Evolutionary conservation across 1,140 invertebrate genomes (phyloP), one percentile per base, ranked within the genome.

Genomic region (Ostrea edulis): DNA sequence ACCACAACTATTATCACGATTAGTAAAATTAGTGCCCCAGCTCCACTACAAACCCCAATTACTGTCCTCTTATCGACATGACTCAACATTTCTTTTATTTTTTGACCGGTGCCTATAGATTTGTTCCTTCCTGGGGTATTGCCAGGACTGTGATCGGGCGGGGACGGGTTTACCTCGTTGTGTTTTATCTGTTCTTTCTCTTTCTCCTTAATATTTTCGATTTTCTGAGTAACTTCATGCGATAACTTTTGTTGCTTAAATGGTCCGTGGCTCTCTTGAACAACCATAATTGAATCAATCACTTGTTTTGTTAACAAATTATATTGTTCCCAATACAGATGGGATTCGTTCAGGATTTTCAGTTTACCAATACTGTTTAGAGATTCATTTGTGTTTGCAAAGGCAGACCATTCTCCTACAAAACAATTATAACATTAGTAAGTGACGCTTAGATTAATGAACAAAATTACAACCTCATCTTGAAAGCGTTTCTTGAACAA

Each of bases 291-390:
- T 12, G 89, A 90, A 87, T 94, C 93, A 12, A 94, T 52, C 5
- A 92, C 55, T 17, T 85, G 44, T 51, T 86, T 86, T 53, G 87
- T 65, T 8, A 86, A 53, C 8, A 90, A 83, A 8, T 98, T 98
- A 44, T 99, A 96, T 96, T 99, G 98, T 95, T 99, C 97, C 90
- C 99, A 95, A 93, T 98, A 96, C 8, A 99, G 92, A 95, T 99
- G 98, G 11, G 98, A 97, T n/a, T 92, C 94, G 94, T 99, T 99
- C 91, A 96, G 95, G 0, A 97, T 97, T 90, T 96, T 96, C 93
- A 99, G 94, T 89, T 97, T 95, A 3, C 98, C 97, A 94, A 98
- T 99, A 25, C 98, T 98, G 95, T 99, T 92, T 7, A 93, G 68
- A 8, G 90, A 86, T 22, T 51, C 55, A 44, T 90, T 85, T 14